phyloP scores from a whole-genome alignment of 2,113 vertebrate genomes.

The Rhea americana region DNA sequence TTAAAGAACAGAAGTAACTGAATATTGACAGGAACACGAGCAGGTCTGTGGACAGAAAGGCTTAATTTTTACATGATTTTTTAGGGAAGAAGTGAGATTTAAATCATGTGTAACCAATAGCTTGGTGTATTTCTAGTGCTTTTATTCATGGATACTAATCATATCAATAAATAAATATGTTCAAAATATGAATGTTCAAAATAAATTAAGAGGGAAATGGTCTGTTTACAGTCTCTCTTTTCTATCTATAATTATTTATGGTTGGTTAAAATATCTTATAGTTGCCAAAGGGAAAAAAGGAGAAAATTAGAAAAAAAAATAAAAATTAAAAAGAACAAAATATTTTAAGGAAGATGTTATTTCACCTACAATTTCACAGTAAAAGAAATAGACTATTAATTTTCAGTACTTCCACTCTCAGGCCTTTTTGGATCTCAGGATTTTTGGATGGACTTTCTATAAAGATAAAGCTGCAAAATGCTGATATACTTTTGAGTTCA shows the following conservation, averaged over 20 bases:
- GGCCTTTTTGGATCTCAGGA: background rate
- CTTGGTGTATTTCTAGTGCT: conserved; percentile 6
- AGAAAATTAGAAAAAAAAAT: background rate
- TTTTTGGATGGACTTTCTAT: background rate
- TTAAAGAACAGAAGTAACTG: background rate
- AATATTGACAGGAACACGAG: background rate
- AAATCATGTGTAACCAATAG: background rate
- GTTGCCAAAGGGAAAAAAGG: background rate
- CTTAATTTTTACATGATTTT: background rate
- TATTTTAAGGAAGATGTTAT: background rate
- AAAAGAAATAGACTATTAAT: background rate
- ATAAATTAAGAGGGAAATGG: background rate
- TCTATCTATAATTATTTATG: background rate
- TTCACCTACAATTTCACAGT: background rate
- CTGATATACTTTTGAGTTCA: background rate
- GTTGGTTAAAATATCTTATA: background rate
- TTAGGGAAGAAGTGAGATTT: background rate
- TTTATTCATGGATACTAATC: background rate
- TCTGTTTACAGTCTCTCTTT: conserved; percentile 5
- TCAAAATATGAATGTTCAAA: conserved; percentile 16
- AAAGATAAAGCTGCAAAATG: background rate
- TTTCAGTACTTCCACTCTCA: background rate
- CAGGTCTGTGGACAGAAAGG: background rate
- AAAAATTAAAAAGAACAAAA: background rate
- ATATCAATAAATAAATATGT: conserved; percentile 16